Evolutionary conservation across 2,797 vertebrate genomes (phyloP), one percentile per base, ranked within the genome.

Genomic region (Falco biarmicus): DNA sequence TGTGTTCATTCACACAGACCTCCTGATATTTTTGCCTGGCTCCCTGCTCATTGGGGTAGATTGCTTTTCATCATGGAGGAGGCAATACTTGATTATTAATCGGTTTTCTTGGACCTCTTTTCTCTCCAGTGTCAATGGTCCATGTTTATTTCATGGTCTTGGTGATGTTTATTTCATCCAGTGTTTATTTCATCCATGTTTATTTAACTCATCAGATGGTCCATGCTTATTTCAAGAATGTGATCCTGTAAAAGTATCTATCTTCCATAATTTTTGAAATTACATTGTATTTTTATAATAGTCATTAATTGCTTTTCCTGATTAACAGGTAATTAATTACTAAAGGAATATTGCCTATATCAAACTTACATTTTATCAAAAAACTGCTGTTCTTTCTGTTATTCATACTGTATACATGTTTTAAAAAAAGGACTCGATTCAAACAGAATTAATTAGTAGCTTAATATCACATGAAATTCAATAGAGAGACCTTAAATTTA

Each of bases 381-480:
- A n/a, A n/a, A 6, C 5, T 81, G 13, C 13, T 70, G 24, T 64
- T 85, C 39, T 43, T 84, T 90, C 56, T 85, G 39, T 65, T 65
- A 63, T 48, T 84, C n/a, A 50, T 16, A 37, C 15, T 29, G 12
- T 43, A 73, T 43, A 28, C 41, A 21, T 45, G 15, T 86, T 94
- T 84, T 68, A 80, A 80, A 94, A 94, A 34, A 74, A 39, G 9
- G 32, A 28, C 13, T 43, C 0, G 76, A 84, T 86, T 95, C 88
- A 91, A 61, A 39, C 8, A 91, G 56, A 86, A 68, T 45, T 86
- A 91, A 97, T 94, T 91, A 96, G n/a, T 57, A 34, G 37, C 60
- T 76, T 75, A 96, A 86, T 93, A 87, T 43, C 63, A 84, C 48
- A 73, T 9, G 37, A 70, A 95, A 91, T 94, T 87, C 73, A 86